Percentiles rank a stretch among this genome's conserved stretches.
Conservation (phyloP, 2,113 vertebrate genomes). For the Lepisosteus osseus region DNA sequence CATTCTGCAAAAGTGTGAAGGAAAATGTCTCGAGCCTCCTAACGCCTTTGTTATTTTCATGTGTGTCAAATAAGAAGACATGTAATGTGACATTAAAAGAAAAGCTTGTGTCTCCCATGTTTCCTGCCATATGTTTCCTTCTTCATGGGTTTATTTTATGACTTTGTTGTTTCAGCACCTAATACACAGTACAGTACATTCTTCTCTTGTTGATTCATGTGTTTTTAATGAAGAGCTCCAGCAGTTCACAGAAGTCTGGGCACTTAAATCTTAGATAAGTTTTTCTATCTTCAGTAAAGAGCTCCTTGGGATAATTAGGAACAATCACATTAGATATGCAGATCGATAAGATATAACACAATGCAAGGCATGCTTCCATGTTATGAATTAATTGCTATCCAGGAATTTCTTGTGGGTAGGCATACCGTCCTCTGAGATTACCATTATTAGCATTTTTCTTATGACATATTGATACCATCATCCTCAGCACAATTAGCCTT, state of each 20-base stretch:
- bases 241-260: not conserved
- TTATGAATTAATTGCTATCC: conserved; percentile 7
- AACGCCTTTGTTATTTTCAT: not conserved
- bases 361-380: not conserved
- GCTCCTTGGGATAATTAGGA: conserved; percentile 9
- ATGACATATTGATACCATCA: not conserved
- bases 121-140: not conserved
- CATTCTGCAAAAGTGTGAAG: not conserved
- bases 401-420: not conserved
- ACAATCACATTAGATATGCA: conserved; percentile 6
- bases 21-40: not conserved
- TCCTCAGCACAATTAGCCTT: not conserved
- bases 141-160: not conserved
- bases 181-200: not conserved
- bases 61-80: no score
- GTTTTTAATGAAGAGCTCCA: not conserved
- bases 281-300: not conserved
- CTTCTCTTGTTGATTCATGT: not conserved
- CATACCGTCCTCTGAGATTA: conserved; percentile 3
- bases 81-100: not conserved
- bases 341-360: conserved; percentile 7
- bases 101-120: not conserved
- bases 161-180: not conserved
- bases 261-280: not conserved
- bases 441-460: conserved; percentile 2